Conservation (phyloP, 2,113 vertebrate species). For the Mobula hypostoma region DNA sequence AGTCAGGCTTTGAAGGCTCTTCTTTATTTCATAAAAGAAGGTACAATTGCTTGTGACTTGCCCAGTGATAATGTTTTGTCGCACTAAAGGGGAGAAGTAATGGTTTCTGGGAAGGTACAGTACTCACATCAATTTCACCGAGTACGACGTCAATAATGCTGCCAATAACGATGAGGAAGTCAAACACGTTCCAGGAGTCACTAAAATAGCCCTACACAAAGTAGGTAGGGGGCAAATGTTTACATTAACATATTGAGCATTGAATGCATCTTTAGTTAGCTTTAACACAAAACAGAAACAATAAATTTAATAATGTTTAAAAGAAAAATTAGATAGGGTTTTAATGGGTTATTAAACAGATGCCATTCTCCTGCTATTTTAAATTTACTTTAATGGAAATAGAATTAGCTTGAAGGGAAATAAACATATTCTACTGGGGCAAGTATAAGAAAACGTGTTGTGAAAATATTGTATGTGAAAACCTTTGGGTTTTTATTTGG, state of each 20-base stretch:
- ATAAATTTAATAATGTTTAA: background rate
- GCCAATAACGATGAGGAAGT: constrained; percentile 98
- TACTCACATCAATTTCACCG: constrained; percentile 98
- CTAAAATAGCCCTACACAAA: constrained; percentile 95
- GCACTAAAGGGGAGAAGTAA: background rate
- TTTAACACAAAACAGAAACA: background rate
- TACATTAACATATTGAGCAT: constrained; percentile 53
- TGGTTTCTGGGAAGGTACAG: constrained; percentile 47
- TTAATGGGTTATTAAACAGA: background rate
- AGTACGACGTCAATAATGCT: constrained; percentile 99
- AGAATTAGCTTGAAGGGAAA: background rate
- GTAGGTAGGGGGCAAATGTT: constrained; percentile 69
- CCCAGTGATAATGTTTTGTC: constrained; percentile 14
- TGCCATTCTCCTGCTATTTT: background rate
- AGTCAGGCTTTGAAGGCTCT: background rate
- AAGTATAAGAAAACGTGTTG: background rate
- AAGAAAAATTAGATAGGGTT: background rate
- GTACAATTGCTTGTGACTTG: constrained; percentile 32
- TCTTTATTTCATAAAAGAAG: background rate
- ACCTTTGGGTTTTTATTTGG: background rate
- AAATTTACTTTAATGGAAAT: constrained; percentile 1
- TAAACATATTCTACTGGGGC: background rate
- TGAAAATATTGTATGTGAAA: background rate
- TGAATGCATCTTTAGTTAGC: constrained; percentile 40
- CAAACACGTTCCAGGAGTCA: constrained; percentile 98